Evolutionary conservation across 1,140 invertebrate species (phyloP).

Genomic region (Polypedilum pembai): DNA sequence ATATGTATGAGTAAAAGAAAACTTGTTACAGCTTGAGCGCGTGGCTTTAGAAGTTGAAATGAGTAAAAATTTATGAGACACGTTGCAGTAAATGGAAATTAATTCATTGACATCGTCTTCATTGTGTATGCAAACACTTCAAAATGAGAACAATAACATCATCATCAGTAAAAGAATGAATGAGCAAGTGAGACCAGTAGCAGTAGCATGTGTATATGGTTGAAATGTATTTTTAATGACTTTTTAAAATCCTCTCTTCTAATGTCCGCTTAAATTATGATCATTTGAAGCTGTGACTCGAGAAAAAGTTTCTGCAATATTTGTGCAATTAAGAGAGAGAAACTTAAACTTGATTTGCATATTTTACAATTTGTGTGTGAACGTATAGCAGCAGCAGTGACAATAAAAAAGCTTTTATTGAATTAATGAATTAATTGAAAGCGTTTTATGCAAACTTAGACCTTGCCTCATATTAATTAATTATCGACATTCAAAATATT

Average conservation of each 20-base stretch:
- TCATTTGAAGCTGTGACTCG: neutral
- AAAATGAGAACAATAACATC: neutral
- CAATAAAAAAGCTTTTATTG: too few relatives aligned
- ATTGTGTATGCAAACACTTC: neutral
- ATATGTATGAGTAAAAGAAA: neutral
- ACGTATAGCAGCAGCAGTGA: too few relatives aligned
- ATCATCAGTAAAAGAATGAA: neutral
- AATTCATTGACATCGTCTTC: neutral
- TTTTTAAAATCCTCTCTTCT: conserved; percentile 3
- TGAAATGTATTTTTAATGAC: conserved; percentile 19
- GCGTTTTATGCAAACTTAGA: too few relatives aligned
- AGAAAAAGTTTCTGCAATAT: neutral
- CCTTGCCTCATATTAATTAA: too few relatives aligned
- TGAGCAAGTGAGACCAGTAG: neutral
- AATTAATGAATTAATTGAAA: too few relatives aligned
- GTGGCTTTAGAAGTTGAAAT: neutral
- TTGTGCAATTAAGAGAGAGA: neutral
- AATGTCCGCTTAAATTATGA: conserved; percentile 8
- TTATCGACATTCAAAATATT: too few relatives aligned
- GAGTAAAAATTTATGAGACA: neutral
- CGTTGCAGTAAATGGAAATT: conserved; percentile 12
- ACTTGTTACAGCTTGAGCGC: neutral
- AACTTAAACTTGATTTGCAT: neutral
- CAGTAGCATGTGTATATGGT: neutral
- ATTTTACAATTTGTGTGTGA: neutral